phyloP scores from a whole-genome alignment of 2,113 vertebrate genomes.

The Bucco capensis region DNA sequence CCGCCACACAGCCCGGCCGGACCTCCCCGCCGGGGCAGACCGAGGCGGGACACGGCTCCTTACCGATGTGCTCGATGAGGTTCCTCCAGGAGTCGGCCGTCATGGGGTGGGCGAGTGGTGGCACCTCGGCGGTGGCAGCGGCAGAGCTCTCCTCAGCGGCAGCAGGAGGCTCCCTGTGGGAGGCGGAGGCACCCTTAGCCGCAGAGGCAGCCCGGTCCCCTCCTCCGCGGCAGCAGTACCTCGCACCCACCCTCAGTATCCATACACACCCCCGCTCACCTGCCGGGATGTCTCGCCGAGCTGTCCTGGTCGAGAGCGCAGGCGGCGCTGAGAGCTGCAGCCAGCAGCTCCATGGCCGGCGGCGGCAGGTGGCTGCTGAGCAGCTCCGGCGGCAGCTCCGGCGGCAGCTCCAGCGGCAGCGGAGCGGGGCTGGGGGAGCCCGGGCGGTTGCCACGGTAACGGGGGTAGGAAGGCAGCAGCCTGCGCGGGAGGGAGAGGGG shows the following conservation, averaged over 20 bases:
- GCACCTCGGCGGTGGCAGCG: slow-evolving; percentile 55
- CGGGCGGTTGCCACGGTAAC: slow-evolving; percentile 71
- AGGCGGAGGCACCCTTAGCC: not conserved
- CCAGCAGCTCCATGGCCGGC: slow-evolving; percentile 72
- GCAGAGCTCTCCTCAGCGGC: slow-evolving; percentile 63
- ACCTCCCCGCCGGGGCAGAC: not conserved
- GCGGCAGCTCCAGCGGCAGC: not conserved
- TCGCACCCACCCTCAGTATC: not conserved
- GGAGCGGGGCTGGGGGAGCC: slow-evolving; percentile 61
- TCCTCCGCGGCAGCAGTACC: not conserved
- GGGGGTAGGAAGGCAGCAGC: slow-evolving; percentile 61
- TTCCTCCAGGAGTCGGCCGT: slow-evolving; percentile 77
- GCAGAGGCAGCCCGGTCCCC: not conserved
- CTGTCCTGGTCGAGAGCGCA: slow-evolving; percentile 74
- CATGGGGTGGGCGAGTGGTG: slow-evolving; percentile 71
- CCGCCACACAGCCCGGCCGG: not conserved
- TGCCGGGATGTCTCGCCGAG: slow-evolving; percentile 53
- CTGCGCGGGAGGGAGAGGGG: slow-evolving; percentile 42
- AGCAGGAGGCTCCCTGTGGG: slow-evolving; percentile 53
- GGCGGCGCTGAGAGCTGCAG: slow-evolving; percentile 74
- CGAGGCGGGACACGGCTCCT: not conserved
- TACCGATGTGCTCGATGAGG: slow-evolving; percentile 80
- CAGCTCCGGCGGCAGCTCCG: slow-evolving; percentile 32
- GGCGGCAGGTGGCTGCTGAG: slow-evolving; percentile 21
- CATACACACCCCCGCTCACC: slow-evolving; percentile 48